Evolutionary conservation across 64 coral and sea anemone genomes (phyloP).

Genomic region (Acropora tenuis): DNA sequence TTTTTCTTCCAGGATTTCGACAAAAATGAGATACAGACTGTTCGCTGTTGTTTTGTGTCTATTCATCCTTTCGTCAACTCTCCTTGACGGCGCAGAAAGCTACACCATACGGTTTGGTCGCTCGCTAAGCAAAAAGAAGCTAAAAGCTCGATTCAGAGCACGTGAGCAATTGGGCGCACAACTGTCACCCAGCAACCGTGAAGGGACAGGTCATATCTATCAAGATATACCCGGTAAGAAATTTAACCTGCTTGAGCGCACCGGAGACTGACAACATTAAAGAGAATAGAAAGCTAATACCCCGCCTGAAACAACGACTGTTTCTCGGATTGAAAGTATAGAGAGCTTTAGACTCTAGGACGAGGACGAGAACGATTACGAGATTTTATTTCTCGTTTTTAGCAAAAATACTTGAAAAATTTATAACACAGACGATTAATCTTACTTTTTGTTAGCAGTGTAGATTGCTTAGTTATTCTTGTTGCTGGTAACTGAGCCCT

Average conservation of each 20-base stretch:
- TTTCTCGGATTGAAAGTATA: too few relatives aligned
- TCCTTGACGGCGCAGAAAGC: constrained; percentile 4
- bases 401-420: too few relatives aligned
- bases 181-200: background rate
- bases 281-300: too few relatives aligned
- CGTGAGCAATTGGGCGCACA: background rate
- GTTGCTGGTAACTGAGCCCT: too few relatives aligned
- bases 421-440: too few relatives aligned
- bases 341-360: too few relatives aligned
- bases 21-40: constrained; percentile 8
- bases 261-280: too few relatives aligned
- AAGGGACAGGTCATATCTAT: background rate
- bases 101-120: constrained; percentile 4
- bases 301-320: too few relatives aligned
- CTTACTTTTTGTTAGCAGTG: too few relatives aligned
- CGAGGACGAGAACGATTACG: too few relatives aligned
- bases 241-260: background rate
- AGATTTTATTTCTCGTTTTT: too few relatives aligned
- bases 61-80: background rate
- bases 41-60: background rate
- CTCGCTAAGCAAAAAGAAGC: background rate
- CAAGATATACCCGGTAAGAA: background rate
- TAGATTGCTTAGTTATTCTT: too few relatives aligned
- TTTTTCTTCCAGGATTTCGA: background rate
- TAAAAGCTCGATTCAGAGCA: background rate